A percentile compares a stretch with the other conserved stretches of the same genome.
Evolutionary conservation across 2,888 invertebrate species (phyloP).

Genomic region (Muscina levida): DNA sequence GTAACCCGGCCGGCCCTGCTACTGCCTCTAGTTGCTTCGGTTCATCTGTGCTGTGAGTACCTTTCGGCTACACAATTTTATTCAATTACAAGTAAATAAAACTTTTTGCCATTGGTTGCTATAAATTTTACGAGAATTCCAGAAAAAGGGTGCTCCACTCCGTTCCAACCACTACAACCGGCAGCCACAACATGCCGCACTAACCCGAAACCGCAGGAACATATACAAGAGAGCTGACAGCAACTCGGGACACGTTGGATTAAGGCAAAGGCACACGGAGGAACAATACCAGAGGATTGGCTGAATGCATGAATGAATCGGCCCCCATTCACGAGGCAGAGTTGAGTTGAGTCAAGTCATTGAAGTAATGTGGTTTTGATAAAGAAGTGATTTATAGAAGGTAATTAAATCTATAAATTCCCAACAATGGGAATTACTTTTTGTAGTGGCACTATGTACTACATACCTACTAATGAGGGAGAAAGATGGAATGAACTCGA

Average conservation of each 20-base stretch:
- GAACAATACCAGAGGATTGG: neutral
- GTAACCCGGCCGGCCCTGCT: neutral
- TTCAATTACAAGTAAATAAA: slow-evolving; percentile 64
- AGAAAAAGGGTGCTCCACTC: slow-evolving; percentile 9
- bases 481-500: neutral
- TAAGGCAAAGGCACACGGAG: neutral
- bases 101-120: slow-evolving; percentile 54
- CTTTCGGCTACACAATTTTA: slow-evolving; percentile 46
- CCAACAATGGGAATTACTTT: slow-evolving; percentile 26
- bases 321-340: neutral
- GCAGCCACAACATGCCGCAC: slow-evolving; percentile 16
- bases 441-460: slow-evolving; percentile 4
- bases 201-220: slow-evolving; percentile 13
- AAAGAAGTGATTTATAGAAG: slow-evolving; percentile 58
- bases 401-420: slow-evolving; percentile 59
- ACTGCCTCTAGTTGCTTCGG: neutral
- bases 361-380: slow-evolving; percentile 53
- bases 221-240: neutral
- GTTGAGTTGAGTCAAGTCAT: slow-evolving; percentile 10
- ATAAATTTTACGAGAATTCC: slow-evolving; percentile 49
- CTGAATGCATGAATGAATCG: neutral
- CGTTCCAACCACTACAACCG: neutral
- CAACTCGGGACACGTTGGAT: slow-evolving; percentile 15
- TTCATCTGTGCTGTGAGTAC: neutral
- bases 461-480: too few relatives aligned